Base-by-base conservation (phyloP, 1,140 invertebrate species). In the Paralvinella palmiformis region DNA sequence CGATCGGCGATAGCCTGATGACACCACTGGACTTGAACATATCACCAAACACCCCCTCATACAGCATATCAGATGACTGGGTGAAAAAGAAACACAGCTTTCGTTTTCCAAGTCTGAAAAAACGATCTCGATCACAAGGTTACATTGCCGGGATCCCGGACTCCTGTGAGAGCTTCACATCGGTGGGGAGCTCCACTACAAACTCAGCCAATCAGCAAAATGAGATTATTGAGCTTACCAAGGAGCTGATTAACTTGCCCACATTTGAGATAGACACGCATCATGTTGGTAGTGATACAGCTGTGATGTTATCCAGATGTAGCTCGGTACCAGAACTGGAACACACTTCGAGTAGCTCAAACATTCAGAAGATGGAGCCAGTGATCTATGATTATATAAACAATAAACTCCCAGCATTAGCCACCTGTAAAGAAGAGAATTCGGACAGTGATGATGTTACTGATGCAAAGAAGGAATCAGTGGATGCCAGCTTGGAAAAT, bases 211-310 rank as follows among this genome's bases (percentile, higher is more conserved):
- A 59, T 22, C 35, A 63, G 15, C 48, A 63, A 7, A 17, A 33
- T 10, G 63, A 65, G 31, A 27, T 65, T 37, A 65, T 60, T 36
- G 55, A 77, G 48, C 76, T 81, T 55, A 73, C 79, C 67, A 64
- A 74, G 52, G 77, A 79, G 63, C 70, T 81, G 4, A 80, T 79
- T 20, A 81, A 81, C 65, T 69, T 81, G 24, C 79, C 79, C 29
- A 78, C 74, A 7, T 81, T 80, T 71, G 78, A 76, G 10, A 75
- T 81, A 70, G 78, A 80, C 48, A 74, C 76, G 6, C 72, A 75
- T 4, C 64, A 64, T 4, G 59, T 69, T 5, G 73, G 76, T 64
- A 22, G 37, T 35, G 22, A 44, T 7, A 71, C 75, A 2, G 75
- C 75, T 7, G 73, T 73, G 13, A 69, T 78, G 44, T 73, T 78